Evolutionary conservation across 2,888 invertebrate species (phyloP), one percentile per base, ranked within the genome.

Genomic region (Poecilobothrus nobilitatus): DNA sequence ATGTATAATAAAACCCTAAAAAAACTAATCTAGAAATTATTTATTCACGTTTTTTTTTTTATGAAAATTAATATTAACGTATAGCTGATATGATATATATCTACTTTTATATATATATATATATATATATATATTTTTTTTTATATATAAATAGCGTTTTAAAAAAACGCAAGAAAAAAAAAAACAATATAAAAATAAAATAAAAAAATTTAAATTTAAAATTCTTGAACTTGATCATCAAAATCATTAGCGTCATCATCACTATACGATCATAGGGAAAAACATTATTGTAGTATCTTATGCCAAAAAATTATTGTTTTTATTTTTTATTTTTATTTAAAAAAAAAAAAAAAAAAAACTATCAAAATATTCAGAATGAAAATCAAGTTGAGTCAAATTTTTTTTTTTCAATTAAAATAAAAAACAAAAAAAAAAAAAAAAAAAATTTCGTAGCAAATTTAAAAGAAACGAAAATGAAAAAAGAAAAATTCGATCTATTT

Each of bases 151-250:
- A 37, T 27, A 27, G 27, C 7, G 37, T 12, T 37, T 37, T 1
- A 27, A 27, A 27, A 4, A 27, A 27, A 8, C 4, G 7, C 4
- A 37, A 37, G 12, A 37, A 37, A 8, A 37, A 37, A 37, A 37
- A n/a, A n/a, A n/a, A n/a, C n/a, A n/a, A n/a, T n/a, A n/a, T n/a
- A n/a, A n/a, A n/a, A 10, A 10, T 8, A 1, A 37, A 37, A 37
- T 12, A 37, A 4, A 37, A 37, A 37, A 10, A 37, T 37, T 53
- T 53, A 6, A 53, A 18, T 53, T 53, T 6, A 18, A 53, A 53
- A n/a, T 53, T 53, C 53, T 53, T 53, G 53, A 53, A 53, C 53
- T 53, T 53, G 53, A 53, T 53, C 53, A 53, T 53, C 53, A 53
- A 12, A 9, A 53, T 53, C 53, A 53, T 53, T 53, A 53, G 9